phyloP scores from a whole-genome alignment of 2,888 invertebrate genomes.

The Beris morrisii region DNA sequence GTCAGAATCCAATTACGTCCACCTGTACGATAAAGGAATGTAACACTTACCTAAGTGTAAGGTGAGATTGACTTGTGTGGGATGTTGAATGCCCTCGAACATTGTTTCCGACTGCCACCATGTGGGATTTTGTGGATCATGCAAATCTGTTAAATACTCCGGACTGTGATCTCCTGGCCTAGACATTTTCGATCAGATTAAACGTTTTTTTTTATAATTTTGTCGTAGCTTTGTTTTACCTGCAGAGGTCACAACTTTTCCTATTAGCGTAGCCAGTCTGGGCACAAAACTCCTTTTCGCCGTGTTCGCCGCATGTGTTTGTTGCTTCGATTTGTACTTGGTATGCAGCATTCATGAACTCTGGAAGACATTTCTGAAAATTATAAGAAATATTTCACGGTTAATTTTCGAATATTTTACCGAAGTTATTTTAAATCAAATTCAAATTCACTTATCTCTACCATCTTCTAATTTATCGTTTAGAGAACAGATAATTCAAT shows the following conservation, averaged over 20 bases:
- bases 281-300: conserved; percentile 80
- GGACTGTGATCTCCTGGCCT: conserved; percentile 67
- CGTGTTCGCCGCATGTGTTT: conserved; percentile 91
- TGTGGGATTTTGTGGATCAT: conserved; percentile 85
- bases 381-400: background rate
- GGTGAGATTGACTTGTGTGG: conserved; percentile 90
- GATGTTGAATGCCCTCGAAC: conserved; percentile 89
- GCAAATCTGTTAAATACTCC: conserved; percentile 84
- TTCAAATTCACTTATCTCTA: no score
- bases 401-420: no score
- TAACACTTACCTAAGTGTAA: conserved; percentile 72
- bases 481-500: no score
- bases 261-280: conserved; percentile 80
- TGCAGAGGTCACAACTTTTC: conserved; percentile 83
- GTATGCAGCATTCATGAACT: conserved; percentile 96
- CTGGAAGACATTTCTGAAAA: conserved; percentile 88
- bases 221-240: conserved; percentile 47
- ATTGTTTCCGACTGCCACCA: conserved; percentile 99
- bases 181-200: background rate
- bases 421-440: no score
- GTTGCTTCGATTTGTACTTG: conserved; percentile 87
- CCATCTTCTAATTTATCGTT: no score
- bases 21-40: background rate
- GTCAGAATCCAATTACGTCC: background rate
- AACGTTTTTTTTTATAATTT: background rate